Conservation (phyloP, 2,113 vertebrate genomes). For the Naja naja region DNA sequence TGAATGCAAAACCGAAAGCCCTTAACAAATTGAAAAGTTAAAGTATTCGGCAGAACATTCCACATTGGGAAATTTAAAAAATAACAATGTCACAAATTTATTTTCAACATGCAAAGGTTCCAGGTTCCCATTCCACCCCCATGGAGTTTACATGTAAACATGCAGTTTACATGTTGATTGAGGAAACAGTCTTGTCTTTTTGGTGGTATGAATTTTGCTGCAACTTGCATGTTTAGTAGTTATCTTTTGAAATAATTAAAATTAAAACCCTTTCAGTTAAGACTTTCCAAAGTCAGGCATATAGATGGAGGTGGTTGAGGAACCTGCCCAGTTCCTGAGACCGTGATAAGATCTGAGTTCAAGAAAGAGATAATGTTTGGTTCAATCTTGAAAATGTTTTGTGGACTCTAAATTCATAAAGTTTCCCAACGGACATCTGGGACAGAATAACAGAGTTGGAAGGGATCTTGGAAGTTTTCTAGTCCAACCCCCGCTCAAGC, state of each 20-base stretch:
- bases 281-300: background rate
- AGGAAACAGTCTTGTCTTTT: background rate
- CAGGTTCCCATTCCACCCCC: background rate
- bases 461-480: background rate
- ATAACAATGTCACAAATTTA: background rate
- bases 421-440: background rate
- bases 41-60: background rate
- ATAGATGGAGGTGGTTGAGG: background rate
- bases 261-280: background rate
- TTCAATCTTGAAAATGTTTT: background rate
- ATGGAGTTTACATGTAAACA: background rate
- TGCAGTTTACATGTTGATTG: background rate
- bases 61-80: background rate
- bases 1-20: background rate
- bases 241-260: background rate
- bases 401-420: background rate
- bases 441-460: background rate
- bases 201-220: background rate
- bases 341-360: background rate
- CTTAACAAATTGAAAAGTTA: background rate
- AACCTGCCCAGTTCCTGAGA: background rate
- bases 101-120: background rate
- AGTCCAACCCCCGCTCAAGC: background rate
- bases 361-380: background rate
- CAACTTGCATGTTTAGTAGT: background rate